Evolutionary conservation across 2,113 vertebrate species (phyloP).

Genomic region (Arenaria interpres): DNA sequence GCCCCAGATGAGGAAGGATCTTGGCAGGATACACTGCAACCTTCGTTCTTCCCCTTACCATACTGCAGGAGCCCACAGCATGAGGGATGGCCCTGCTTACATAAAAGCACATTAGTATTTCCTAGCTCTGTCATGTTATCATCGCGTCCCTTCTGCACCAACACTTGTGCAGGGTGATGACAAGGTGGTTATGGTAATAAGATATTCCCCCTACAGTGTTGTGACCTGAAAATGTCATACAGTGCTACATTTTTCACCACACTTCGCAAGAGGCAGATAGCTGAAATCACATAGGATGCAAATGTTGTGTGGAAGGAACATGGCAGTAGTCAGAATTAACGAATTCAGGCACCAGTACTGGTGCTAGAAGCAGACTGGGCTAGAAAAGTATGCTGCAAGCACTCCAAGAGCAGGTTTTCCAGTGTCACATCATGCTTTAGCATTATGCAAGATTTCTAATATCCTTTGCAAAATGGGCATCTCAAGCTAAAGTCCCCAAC

Average conservation of each 20-base stretch:
- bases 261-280: neutral
- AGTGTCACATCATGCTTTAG: rapidly evolving
- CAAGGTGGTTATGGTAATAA: neutral
- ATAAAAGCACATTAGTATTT: neutral
- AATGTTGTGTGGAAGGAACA: neutral
- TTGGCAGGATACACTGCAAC: neutral
- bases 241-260: neutral
- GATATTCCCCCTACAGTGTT: neutral
- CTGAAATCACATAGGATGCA: neutral
- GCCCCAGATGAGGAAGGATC: neutral
- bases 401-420: neutral
- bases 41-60: neutral
- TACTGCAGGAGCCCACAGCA: neutral
- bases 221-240: neutral
- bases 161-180: neutral
- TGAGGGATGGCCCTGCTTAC: neutral
- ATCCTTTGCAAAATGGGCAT: neutral
- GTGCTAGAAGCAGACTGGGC: neutral
- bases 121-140: neutral
- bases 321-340: neutral
- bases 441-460: neutral
- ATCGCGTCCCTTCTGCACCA: rapidly evolving
- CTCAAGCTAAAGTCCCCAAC: neutral
- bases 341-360: neutral
- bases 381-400: neutral